phyloP scores from a whole-genome alignment of 92 coral and sea anemone species.

The Ricordea florida region DNA sequence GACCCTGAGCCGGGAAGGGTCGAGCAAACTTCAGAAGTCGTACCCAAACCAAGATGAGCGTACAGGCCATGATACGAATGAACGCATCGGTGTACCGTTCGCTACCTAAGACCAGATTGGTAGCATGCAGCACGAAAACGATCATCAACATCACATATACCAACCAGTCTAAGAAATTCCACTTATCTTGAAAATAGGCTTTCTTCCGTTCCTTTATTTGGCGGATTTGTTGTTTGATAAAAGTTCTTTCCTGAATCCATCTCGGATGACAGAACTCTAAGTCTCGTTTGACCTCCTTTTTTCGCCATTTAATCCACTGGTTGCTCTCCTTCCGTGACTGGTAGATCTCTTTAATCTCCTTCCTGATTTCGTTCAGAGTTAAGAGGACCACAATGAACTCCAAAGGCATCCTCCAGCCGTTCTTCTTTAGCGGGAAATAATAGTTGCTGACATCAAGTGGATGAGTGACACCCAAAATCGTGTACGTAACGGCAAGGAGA shows the following conservation, averaged over 20 bases:
- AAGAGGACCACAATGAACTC: conserved; percentile 45
- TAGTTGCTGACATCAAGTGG: conserved; percentile 36
- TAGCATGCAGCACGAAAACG: conserved; percentile 22
- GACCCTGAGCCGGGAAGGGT: conserved; percentile 69
- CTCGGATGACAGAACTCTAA: conserved; percentile 69
- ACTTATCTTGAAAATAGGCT: conserved; percentile 62
- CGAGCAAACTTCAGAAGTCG: conserved; percentile 71
- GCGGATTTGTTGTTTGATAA: conserved; percentile 26
- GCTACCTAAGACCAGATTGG: conserved; percentile 16
- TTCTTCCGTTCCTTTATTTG: conserved; percentile 20
- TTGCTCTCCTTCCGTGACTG: conserved; percentile 38
- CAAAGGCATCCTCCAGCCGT: conserved; percentile 61
- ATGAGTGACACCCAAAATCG: conserved; percentile 49
- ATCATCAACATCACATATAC: conserved; percentile 40
- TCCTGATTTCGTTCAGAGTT: conserved; percentile 55
- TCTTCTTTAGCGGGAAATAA: conserved; percentile 40
- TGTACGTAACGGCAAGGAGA: conserved; percentile 52
- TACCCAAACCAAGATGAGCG: conserved; percentile 62
- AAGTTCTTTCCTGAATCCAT: conserved; percentile 61
- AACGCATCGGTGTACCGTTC: not conserved
- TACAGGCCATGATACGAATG: conserved; percentile 33
- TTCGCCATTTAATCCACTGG: conserved; percentile 52
- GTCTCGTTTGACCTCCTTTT: conserved; percentile 49
- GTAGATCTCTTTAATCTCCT: conserved; percentile 56
- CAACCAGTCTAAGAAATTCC: conserved; percentile 76